Percentiles rank a stretch among this genome's conserved stretches.
Conservation (phyloP, 2,888 invertebrate species). For the Eupithecia insigniata region DNA sequence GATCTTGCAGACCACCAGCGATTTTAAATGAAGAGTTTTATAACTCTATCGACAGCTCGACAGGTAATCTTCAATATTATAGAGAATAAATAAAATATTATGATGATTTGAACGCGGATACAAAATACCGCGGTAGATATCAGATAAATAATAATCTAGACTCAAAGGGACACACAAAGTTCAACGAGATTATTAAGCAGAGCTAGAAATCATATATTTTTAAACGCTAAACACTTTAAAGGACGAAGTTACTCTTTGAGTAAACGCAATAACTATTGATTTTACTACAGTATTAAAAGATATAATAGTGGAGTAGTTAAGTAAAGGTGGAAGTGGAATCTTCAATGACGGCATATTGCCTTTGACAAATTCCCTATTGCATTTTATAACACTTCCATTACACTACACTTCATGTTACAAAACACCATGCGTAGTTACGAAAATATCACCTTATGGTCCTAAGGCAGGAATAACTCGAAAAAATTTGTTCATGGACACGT, state of each 20-base stretch:
- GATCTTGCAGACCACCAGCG: slow-evolving; percentile 54
- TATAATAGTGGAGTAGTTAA: not conserved
- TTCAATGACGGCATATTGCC: not conserved
- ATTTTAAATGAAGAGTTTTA: slow-evolving; percentile 44
- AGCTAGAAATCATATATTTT: not conserved
- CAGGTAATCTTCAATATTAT: slow-evolving; percentile 34
- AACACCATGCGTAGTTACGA: not conserved
- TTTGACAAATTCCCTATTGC: not conserved
- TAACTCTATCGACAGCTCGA: slow-evolving; percentile 39
- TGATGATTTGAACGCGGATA: slow-evolving; percentile 23
- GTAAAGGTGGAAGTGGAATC: not conserved
- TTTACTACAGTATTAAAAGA: not conserved
- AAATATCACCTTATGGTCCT: not conserved
- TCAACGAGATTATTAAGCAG: not conserved
- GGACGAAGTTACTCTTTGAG: not conserved
- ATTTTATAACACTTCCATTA: not conserved
- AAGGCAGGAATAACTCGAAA: not conserved
- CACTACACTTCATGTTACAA: not conserved
- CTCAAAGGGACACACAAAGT: not conserved
- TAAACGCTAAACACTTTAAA: not conserved
- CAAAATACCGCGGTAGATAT: slow-evolving; percentile 9
- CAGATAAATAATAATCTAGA: slow-evolving; percentile 6
- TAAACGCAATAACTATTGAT: slow-evolving; percentile 4
- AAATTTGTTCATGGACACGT: not conserved
- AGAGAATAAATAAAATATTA: slow-evolving; percentile 15